A percentile compares a stretch with the other conserved stretches of the same genome.
Evolutionary conservation across 1,140 invertebrate genomes (phyloP).

Genomic region (Zaprionus davidi): DNA sequence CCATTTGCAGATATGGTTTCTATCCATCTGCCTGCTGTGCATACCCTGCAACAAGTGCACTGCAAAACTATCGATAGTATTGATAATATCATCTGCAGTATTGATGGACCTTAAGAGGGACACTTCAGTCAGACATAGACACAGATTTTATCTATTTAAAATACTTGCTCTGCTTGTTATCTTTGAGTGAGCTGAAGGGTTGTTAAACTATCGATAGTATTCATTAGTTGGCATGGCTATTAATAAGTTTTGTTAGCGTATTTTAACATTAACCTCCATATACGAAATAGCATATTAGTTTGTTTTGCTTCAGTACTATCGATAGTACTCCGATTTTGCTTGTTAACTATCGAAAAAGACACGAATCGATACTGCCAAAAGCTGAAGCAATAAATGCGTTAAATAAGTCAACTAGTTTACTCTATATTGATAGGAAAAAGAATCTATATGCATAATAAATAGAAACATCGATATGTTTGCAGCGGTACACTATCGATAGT

Average conservation of each 20-base stretch:
- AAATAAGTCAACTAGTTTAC: no score
- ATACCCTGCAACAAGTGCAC: background rate
- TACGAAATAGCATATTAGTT: no score
- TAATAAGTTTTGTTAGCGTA: background rate
- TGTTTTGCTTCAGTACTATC: no score
- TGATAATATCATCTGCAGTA: background rate
- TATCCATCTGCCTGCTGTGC: background rate
- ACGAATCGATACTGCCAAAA: no score
- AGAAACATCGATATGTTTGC: no score
- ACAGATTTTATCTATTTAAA: background rate
- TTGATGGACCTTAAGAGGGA: background rate
- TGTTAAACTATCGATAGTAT: background rate
- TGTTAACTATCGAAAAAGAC: no score
- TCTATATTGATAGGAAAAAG: no score
- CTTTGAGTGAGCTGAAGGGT: no score
- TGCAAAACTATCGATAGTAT: background rate
- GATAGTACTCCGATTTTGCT: no score
- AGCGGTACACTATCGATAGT: background rate
- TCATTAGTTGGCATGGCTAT: background rate
- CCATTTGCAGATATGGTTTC: conserved; percentile 22
- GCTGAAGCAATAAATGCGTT: no score
- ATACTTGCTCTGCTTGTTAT: background rate
- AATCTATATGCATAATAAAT: no score
- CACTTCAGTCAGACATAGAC: background rate
- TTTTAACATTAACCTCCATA: no score